Conservation (phyloP, 2,797 vertebrate species). For the Enteromius argenteus region DNA sequence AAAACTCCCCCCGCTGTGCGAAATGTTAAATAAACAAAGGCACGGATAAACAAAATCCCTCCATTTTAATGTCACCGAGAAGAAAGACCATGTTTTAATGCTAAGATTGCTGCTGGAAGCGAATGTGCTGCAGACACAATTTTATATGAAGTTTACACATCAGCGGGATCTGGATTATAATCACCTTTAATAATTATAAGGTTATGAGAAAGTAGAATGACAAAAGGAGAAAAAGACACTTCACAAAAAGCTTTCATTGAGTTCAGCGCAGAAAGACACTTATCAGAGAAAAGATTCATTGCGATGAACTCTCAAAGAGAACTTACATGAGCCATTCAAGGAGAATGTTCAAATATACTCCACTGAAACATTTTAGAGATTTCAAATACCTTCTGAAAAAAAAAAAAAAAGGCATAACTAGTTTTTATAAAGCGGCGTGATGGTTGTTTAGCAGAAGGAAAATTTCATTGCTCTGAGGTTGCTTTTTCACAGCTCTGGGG, state of each 20-base stretch:
- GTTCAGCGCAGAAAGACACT: background rate
- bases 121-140: conserved; percentile 68
- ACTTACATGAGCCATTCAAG: background rate
- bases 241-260: background rate
- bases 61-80: conserved; percentile 86
- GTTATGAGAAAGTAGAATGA: conserved; percentile 49
- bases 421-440: conserved; percentile 20
- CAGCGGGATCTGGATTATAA: conserved; percentile 61
- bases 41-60: conserved; percentile 86
- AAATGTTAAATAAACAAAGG: conserved; percentile 89
- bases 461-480: conserved; percentile 10
- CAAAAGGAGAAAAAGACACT: conserved; percentile 31
- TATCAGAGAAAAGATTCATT: background rate
- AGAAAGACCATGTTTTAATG: conserved; percentile 82
- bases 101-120: conserved; percentile 71
- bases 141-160: conserved; percentile 77
- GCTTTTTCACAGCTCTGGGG: conserved; percentile 16
- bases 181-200: conserved; percentile 68
- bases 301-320: conserved; percentile 27
- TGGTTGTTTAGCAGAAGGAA: conserved; percentile 29
- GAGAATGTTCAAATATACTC: conserved; percentile 20
- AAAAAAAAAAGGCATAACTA: background rate
- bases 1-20: conserved; percentile 83
- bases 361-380: conserved; percentile 1
- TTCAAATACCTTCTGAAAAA: background rate